Evolutionary conservation across 2,888 invertebrate species (phyloP), one percentile per base, ranked within the genome.

Genomic region (Cryptus viduatorius): DNA sequence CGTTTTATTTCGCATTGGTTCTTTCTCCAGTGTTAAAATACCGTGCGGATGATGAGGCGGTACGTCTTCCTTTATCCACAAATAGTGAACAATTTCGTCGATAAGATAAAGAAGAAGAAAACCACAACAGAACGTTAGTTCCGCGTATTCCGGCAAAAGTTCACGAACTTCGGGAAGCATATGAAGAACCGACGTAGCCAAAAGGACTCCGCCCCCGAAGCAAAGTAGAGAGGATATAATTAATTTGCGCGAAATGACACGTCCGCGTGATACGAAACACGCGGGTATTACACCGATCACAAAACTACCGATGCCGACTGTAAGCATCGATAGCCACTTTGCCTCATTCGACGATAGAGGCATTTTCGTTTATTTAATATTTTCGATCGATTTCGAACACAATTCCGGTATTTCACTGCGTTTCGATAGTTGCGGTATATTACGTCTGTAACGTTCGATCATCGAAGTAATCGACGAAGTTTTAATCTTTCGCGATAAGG

Each of bases 151-250:
- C 0, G 95, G 95, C 67, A 96, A 92, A 80, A 94, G 94, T 83
- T 95, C 95, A 73, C 96, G 94, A 14, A 96, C 96, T 94, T 98
- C 97, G n/a, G 97, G 97, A 4, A 98, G 94, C 94, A 98, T 97
- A 93, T 98, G 98, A 19, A 97, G 95, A 46, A 97, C 87, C 0
- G 97, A 95, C 0, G 98, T 98, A 0, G 97, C 96, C 4, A 98
- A 93, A 4, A 98, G 94, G 29, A 98, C 96, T 0, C 98, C 98
- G 5, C 96, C 97, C 3, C 98, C 98, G 89, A 97, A 97, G 90
- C 97, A 97, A 1, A 98, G 94, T 7, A 97, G 93, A 16, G 96
- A 94, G 0, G 97, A 97, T 0, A 97, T 94, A 1, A 96, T 89
- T 1, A 97, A 92, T 0, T 96, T 96, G 8, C 84, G 85, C 46